Base-by-base conservation (phyloP, 2,113 vertebrate species). In the Syrmaticus mikado region DNA sequence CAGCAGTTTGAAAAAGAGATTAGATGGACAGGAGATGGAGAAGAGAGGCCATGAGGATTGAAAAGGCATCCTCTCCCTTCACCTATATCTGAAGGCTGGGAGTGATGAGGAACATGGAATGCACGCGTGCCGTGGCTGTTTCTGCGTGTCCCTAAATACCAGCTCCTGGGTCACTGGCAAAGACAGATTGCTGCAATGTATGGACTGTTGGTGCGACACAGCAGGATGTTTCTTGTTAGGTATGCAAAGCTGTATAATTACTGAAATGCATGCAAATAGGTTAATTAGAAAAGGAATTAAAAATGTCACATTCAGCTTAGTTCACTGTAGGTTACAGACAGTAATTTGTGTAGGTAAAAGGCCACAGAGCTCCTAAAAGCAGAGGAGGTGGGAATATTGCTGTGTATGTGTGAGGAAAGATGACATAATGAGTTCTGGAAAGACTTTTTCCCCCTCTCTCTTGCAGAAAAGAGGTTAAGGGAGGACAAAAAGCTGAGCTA, bases 201-300 rank as follows among this genome's bases (percentile, higher is more conserved):
- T 38, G 0, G 2, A 50, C 70, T 71, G 10, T 2, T 62, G 77
- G 36, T 4, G 0, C 46, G n/a, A 86, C 80, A 64, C 83, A 81
- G 65, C 45, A 70, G 65, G 73, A 32, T 32, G 38, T 34, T 72
- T 61, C 73, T 90, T 32, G 2, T 76, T 83, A 81, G 73, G 48
- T 75, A 28, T 81, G 58, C 90, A 92, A 90, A 88, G 53, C 73
- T 84, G 65, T 65, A 21, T 84, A 72, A 90, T 88, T 88, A 81
- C 77, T 81, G 57, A 86, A 88, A 92, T 72, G 30, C 57, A 88
- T 46, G 57, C 68, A 93, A 74, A 94, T 62, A 95, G 58, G 82
- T 95, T 95, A 95, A 95, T 95, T 92, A 92, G 85, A 36, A 85
- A 48, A 79, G 48, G 58, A 92, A 87, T 82, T 89, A 22, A 92